Conservation (phyloP, 2,113 vertebrate species). For the Varanus komodoensis region DNA sequence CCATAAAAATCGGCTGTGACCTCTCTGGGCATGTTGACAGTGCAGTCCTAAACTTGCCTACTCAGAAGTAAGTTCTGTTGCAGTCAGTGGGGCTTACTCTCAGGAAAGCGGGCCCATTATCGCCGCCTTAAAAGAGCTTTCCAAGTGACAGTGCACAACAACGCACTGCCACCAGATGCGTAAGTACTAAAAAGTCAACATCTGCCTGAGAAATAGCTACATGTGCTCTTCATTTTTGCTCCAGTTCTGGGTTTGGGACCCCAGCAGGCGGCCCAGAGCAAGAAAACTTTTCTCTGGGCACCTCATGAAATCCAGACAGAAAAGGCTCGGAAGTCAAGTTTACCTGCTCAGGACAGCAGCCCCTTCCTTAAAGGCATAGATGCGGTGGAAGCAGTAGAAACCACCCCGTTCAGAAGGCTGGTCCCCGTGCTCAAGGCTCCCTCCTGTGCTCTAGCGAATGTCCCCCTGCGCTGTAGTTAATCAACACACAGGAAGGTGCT, state of each 20-base stretch:
- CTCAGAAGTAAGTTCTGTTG: background rate
- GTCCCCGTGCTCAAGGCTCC: slow-evolving; percentile 34
- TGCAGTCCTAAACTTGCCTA: background rate
- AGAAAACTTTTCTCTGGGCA: background rate
- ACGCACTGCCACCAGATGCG: background rate
- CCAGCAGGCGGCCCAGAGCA: background rate
- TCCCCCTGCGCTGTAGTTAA: slow-evolving; percentile 64
- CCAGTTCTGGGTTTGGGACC: background rate
- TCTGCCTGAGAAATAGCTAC: background rate
- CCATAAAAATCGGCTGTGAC: background rate
- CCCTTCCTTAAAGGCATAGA: background rate
- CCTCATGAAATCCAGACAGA: background rate
- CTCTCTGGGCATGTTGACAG: background rate
- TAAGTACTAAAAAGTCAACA: background rate
- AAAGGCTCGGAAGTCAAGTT: background rate
- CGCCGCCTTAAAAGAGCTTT: background rate
- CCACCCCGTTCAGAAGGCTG: slow-evolving; percentile 45
- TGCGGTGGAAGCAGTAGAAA: background rate
- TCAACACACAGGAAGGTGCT: slow-evolving; percentile 54
- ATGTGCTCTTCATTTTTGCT: background rate
- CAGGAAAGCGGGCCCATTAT: background rate
- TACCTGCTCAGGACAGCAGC: slow-evolving; percentile 5
- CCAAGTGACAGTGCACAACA: background rate
- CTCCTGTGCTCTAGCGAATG: slow-evolving; percentile 58
- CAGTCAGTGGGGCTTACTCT: background rate